A percentile compares a stretch with the other conserved stretches of the same genome.
Evolutionary conservation across 2,888 invertebrate species (phyloP).

Genomic region (Drosophila mayaguana): DNA sequence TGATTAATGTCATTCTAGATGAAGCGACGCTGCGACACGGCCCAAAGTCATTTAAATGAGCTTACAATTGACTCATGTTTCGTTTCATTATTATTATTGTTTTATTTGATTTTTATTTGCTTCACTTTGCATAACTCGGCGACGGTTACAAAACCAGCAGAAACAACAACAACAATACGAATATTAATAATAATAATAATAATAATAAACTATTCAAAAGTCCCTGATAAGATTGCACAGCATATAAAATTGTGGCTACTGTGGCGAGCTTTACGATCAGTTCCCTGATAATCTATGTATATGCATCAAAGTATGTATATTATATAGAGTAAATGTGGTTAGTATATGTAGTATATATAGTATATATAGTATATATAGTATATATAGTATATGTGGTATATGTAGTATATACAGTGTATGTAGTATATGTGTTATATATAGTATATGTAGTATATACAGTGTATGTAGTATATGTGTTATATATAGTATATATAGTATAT

Average conservation of each 20-base stretch:
- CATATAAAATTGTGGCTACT: conserved; percentile 34
- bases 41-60: conserved; percentile 36
- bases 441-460: background rate
- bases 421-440: background rate
- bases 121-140: conserved; percentile 30
- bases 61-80: conserved; percentile 26
- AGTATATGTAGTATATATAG: background rate
- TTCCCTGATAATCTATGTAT: conserved; percentile 40
- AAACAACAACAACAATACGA: background rate
- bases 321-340: background rate
- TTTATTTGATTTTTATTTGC: background rate
- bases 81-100: background rate
- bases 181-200: background rate
- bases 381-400: too few relatives aligned
- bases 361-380: background rate
- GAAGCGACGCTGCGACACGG: conserved; percentile 1
- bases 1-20: conserved; percentile 41
- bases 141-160: conserved; percentile 24
- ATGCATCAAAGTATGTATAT: background rate
- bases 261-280: conserved; percentile 25
- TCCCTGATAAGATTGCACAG: conserved; percentile 45
- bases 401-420: background rate
- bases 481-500: too few relatives aligned
- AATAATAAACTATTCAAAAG: conserved; percentile 19
- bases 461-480: background rate